Percentiles rank a stretch among this genome's conserved stretches.
Evolutionary conservation across 2,888 invertebrate genomes (phyloP).

Genomic region (Lithophane semibrunnea): DNA sequence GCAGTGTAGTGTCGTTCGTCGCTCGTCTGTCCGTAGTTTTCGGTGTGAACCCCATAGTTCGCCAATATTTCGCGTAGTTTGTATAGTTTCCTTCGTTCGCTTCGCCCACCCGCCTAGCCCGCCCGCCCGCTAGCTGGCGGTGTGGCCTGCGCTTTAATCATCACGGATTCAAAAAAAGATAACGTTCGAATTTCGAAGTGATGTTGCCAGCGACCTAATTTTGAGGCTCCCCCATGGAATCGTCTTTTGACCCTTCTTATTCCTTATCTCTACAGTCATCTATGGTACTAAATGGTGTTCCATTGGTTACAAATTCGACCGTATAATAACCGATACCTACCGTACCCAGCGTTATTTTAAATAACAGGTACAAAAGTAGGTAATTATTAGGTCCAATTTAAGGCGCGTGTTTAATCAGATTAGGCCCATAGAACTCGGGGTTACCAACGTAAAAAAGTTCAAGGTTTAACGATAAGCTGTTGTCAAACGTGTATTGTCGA

Average conservation of each 20-base stretch:
- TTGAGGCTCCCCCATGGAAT: background rate
- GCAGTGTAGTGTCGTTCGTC: no score
- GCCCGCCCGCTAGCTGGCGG: no score
- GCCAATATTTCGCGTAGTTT: no score
- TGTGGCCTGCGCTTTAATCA: no score
- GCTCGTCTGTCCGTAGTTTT: no score
- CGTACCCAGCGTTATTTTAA: constrained; percentile 7
- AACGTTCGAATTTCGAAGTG: background rate
- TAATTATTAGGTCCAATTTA: constrained; percentile 6
- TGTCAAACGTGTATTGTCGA: constrained; percentile 21
- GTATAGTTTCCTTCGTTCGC: no score
- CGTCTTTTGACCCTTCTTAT: background rate
- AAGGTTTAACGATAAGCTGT: constrained; percentile 29
- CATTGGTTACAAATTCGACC: background rate
- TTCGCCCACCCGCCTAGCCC: no score
- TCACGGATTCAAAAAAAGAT: background rate
- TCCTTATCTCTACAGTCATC: background rate
- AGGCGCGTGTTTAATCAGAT: constrained; percentile 56
- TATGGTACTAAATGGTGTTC: background rate
- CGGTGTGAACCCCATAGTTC: no score
- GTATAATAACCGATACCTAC: background rate
- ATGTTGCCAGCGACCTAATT: background rate
- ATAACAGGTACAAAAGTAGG: background rate
- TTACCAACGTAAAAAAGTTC: constrained; percentile 36
- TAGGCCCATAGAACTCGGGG: constrained; percentile 17